These are phyloP conservation scores for Amphiduros pacificus DNA, from an alignment of 2,888 invertebrate species.

Conservation along the genomic window DNA sequence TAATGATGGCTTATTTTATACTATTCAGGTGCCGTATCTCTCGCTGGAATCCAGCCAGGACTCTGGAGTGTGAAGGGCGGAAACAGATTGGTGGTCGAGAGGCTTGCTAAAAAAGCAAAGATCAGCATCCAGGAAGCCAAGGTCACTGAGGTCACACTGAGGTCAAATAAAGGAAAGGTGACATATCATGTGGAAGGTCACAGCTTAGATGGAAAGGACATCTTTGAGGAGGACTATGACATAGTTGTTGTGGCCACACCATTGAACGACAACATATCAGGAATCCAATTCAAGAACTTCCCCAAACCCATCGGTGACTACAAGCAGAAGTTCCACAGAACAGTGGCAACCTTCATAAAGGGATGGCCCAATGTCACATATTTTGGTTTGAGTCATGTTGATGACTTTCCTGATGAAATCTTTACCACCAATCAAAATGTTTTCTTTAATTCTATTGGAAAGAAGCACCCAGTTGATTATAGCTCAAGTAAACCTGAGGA, in stretches of 20 bases:
- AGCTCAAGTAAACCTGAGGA: conserved; percentile 32
- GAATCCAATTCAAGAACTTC: conserved; percentile 63
- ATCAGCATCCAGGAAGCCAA: conserved; percentile 56
- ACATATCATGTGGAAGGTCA: neutral
- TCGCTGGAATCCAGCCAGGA: conserved; percentile 64
- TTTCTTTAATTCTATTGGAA: conserved; percentile 63
- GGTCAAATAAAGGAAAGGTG: neutral
- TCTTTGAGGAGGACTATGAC: conserved; percentile 59
- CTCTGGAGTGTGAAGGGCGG: conserved; percentile 69
- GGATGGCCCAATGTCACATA: conserved; percentile 62
- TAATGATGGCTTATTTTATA: neutral
- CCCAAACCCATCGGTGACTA: conserved; percentile 32
- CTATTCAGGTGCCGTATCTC: conserved; percentile 61
- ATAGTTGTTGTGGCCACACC: conserved; percentile 67
- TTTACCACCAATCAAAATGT: conserved; percentile 62
- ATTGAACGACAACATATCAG: conserved; percentile 59
- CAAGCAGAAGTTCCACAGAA: conserved; percentile 61
- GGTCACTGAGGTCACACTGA: conserved; percentile 48
- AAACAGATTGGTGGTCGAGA: conserved; percentile 59
- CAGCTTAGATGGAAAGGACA: neutral
- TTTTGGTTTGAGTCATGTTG: conserved; percentile 57
- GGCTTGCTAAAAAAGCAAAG: conserved; percentile 51
- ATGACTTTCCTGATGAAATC: conserved; percentile 56
- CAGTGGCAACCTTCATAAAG: conserved; percentile 65
- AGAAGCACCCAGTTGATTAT: conserved; percentile 45